Conservation (phyloP, 2,888 invertebrate species). For the Eucera pruinosa region DNA sequence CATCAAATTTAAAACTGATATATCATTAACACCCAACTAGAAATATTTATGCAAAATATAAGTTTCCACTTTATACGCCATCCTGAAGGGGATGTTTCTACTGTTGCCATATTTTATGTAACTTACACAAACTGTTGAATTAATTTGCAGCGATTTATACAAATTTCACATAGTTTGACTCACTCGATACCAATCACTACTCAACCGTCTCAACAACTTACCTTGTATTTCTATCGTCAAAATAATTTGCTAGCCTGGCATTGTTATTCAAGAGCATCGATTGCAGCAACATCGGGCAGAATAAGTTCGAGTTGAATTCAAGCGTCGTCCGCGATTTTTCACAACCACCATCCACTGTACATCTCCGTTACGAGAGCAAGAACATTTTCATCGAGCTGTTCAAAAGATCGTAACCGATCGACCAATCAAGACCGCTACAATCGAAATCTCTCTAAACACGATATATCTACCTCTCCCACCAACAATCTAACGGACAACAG, state of each 20-base stretch:
- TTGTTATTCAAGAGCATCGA: not conserved
- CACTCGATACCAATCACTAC: not conserved
- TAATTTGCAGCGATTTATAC: not conserved
- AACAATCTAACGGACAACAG: slow-evolving; percentile 27
- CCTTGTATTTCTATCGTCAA: too few species aligned
- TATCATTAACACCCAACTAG: too few species aligned
- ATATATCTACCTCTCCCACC: not conserved
- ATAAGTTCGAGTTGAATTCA: not conserved
- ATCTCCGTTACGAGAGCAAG: not conserved
- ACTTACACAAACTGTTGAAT: too few species aligned
- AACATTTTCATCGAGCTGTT: slow-evolving; percentile 20
- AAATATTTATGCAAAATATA: too few species aligned
- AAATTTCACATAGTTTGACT: not conserved
- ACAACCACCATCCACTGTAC: not conserved
- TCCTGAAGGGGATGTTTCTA: too few species aligned
- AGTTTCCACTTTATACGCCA: too few species aligned
- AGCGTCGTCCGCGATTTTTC: not conserved
- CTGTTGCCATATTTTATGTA: too few species aligned
- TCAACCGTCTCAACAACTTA: not conserved
- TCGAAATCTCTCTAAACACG: slow-evolving; percentile 1
- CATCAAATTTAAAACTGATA: too few species aligned
- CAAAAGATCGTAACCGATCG: slow-evolving; percentile 36
- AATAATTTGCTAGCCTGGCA: not conserved
- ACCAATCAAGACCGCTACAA: slow-evolving; percentile 27
- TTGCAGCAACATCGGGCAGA: not conserved